Evolutionary conservation across 2,113 vertebrate genomes (phyloP).

Genomic region (Daphoenositta chrysoptera): DNA sequence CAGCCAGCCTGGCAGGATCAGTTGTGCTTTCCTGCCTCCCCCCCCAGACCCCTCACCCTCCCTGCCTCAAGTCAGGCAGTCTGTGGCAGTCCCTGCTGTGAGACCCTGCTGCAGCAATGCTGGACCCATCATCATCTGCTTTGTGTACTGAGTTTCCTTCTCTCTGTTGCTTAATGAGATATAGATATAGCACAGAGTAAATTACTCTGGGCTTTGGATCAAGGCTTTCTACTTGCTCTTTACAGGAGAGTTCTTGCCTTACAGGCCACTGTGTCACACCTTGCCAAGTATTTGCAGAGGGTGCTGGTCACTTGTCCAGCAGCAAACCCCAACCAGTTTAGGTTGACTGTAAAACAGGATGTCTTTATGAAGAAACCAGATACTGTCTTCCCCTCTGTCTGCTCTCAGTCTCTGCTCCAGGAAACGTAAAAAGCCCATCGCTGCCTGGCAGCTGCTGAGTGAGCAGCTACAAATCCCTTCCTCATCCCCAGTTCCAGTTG

Average conservation of each 20-base stretch:
- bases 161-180: neutral
- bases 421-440: neutral
- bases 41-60: neutral
- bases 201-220: neutral
- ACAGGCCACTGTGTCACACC: neutral
- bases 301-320: neutral
- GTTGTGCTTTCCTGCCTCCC: neutral
- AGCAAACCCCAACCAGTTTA: neutral
- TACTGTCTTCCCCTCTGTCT: neutral
- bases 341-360: neutral
- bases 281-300: neutral
- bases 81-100: neutral
- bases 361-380: neutral
- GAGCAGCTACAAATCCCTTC: neutral
- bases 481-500: neutral
- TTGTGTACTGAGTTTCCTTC: neutral
- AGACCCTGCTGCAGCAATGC: neutral
- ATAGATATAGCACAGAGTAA: neutral
- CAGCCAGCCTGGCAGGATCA: slow-evolving; percentile 52
- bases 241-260: neutral
- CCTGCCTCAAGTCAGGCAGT: neutral
- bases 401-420: neutral
- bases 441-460: neutral
- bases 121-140: neutral
- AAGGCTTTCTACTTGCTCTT: neutral